These are phyloP conservation scores for Mellilla xanthometata DNA, from an alignment of 2,888 invertebrate genomes.

Conservation along the genomic window DNA sequence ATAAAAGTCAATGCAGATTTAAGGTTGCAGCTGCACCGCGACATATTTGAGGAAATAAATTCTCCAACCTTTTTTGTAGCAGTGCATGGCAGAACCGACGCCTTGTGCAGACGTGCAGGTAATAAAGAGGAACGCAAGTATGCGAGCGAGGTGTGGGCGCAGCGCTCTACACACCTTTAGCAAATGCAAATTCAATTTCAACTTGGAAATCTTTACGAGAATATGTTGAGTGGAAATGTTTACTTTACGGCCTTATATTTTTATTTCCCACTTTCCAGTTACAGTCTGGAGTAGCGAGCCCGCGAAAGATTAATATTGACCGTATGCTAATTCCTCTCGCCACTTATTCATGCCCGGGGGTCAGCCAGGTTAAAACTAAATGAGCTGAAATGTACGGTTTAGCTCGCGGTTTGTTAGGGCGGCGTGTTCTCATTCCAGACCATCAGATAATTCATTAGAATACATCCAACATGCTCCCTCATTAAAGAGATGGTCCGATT, in stretches of 20 bases:
- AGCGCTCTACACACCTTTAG: constrained; percentile 42
- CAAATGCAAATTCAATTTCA: constrained; percentile 60
- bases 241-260: constrained; percentile 44
- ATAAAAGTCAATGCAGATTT: constrained; percentile 53
- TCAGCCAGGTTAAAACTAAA: constrained; percentile 29
- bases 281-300: constrained; percentile 29
- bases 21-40: constrained; percentile 47
- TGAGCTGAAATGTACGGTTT: constrained; percentile 39
- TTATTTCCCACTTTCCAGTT: constrained; percentile 39
- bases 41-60: constrained; percentile 33
- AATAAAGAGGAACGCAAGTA: constrained; percentile 53
- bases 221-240: constrained; percentile 55
- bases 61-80: constrained; percentile 35
- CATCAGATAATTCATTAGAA: constrained; percentile 51
- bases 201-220: constrained; percentile 55
- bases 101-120: constrained; percentile 37
- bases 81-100: constrained; percentile 22
- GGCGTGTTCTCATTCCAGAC: constrained; percentile 38
- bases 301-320: constrained; percentile 49
- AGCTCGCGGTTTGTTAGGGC: constrained; percentile 40
- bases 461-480: constrained; percentile 48
- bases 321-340: constrained; percentile 38
- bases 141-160: constrained; percentile 52
- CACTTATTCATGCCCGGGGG: constrained; percentile 25
- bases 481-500: constrained; percentile 49